Base-by-base conservation (phyloP, 2,113 vertebrate genomes). In the Scomber colias region DNA sequence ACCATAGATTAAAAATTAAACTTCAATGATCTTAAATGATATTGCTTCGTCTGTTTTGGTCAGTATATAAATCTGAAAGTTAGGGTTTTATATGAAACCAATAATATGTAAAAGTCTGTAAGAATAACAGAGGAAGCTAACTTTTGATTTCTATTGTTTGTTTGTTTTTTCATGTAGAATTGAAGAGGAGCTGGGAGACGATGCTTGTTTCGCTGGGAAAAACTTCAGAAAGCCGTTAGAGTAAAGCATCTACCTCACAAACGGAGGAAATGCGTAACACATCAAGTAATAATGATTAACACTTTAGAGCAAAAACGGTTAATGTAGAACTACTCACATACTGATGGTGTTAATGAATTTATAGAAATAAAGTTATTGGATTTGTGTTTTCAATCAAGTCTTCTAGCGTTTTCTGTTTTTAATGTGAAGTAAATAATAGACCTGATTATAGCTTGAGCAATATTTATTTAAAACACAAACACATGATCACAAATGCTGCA, bases 151-250 rank as follows among this genome's bases (percentile, higher is more conserved):
- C 24, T 27, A 11, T 40, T 40, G 5, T 40, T 40, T 40, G 6
- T 40, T 8, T 40, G 9, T 40, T 67, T 54, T 75, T 60, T 2
- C n/a, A 16, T 79, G 40, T 68, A 99, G 98, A 94, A 99, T 99
- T 87, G 97, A 99, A 94, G 97, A 99, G 90, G 97, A 99, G 59
- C 95, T 99, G 72, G 98, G 97, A 79, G 94, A 95, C 90, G 94
- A 96, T 89, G 97, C 97, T 62, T 89, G 48, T n/a, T 99, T 98
- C 81, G 97, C 98, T 17, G 97, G 97, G 68, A 96, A 89, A 76
- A 97, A 94, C 91, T 99, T 99, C 95, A 95, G 97, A 92, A 98
- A 97, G 85, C 97, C 98, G 46, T 68, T 96, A 40, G 15, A 13
- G 11, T 53, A 9, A 66, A 49, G 3, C 13, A 16, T 46, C 75